phyloP scores from a whole-genome alignment of 2,113 vertebrate genomes.

The Hippoglossus stenolepis region DNA sequence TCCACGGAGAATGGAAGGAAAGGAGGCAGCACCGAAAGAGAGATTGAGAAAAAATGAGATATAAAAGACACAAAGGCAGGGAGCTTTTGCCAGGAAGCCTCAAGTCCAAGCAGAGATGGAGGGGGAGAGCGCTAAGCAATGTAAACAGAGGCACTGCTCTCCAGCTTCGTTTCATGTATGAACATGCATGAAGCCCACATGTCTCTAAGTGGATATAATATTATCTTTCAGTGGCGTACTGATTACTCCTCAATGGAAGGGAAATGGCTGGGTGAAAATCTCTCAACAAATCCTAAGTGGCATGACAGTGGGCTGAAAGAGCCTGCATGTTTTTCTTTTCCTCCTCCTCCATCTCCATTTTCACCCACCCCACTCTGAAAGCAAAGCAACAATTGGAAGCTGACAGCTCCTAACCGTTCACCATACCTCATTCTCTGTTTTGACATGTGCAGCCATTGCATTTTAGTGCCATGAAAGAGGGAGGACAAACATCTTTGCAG shows the following conservation, averaged over 20 bases:
- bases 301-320: constrained; percentile 79
- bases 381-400: constrained; percentile 74
- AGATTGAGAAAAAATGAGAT: constrained; percentile 48
- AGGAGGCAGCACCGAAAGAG: constrained; percentile 41
- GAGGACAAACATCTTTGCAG: constrained; percentile 63
- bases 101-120: constrained; percentile 68
- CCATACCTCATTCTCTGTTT: constrained; percentile 72
- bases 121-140: constrained; percentile 47
- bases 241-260: constrained; percentile 79
- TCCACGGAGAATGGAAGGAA: constrained; percentile 58
- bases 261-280: constrained; percentile 80
- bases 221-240: constrained; percentile 78
- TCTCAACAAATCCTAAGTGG: constrained; percentile 82
- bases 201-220: constrained; percentile 79
- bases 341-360: constrained; percentile 71
- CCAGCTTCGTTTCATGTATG: constrained; percentile 73
- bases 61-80: constrained; percentile 52
- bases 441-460: constrained; percentile 73
- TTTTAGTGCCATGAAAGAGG: constrained; percentile 60
- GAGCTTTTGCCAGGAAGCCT: constrained; percentile 51
- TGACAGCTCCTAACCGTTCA: constrained; percentile 72
- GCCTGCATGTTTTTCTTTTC: constrained; percentile 74
- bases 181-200: constrained; percentile 74
- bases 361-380: constrained; percentile 64
- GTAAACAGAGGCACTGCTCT: constrained; percentile 73